phyloP scores from a whole-genome alignment of 2,113 vertebrate species.

The Elephantulus edwardii region DNA sequence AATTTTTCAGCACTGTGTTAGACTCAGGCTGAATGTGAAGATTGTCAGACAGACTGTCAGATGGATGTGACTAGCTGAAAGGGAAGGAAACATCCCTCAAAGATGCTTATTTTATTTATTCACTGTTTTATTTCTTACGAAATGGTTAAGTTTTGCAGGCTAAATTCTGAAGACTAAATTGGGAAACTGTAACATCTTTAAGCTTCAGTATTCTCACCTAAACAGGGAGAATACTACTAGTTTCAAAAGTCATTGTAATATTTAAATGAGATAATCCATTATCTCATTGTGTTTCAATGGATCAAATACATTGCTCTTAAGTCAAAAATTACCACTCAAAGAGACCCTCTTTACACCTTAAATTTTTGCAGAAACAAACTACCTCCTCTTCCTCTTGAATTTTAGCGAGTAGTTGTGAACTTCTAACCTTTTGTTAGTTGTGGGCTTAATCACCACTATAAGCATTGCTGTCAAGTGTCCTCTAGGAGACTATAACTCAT shows the following conservation, averaged over 20 bases:
- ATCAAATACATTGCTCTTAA: neutral
- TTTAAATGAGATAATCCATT: neutral
- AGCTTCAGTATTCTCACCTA: neutral
- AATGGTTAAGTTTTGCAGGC: conserved; percentile 9
- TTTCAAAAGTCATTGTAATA: neutral
- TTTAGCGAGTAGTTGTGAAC: neutral
- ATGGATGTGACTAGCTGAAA: conserved; percentile 35
- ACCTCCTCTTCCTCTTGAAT: neutral
- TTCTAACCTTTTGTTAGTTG: neutral
- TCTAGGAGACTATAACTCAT: no score
- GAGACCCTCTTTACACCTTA: neutral
- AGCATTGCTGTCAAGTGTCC: neutral
- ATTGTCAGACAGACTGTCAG: conserved; percentile 49
- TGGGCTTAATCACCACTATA: neutral
- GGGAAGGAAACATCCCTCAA: neutral
- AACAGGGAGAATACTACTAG: neutral
- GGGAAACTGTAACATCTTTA: neutral
- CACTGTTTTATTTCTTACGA: neutral
- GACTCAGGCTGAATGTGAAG: neutral
- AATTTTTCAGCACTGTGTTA: conserved; percentile 42
- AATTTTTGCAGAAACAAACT: neutral
- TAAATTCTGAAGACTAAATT: conserved; percentile 37
- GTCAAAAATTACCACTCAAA: neutral
- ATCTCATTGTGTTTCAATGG: neutral
- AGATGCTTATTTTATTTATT: conserved; percentile 24